Evolutionary conservation across 2,888 invertebrate genomes (phyloP), one percentile per base, ranked within the genome.

Genomic region (Eurois occulta): DNA sequence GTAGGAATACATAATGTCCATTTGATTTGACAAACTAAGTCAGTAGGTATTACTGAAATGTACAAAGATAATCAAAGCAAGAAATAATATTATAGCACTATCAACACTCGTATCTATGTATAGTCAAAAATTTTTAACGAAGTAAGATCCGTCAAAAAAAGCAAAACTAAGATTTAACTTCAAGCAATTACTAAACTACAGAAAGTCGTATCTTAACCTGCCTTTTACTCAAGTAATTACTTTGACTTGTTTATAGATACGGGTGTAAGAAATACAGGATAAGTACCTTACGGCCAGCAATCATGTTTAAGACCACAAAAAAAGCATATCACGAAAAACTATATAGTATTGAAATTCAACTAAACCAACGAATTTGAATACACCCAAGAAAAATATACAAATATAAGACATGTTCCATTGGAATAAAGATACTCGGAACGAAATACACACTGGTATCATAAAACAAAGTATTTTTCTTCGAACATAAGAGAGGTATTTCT

Each of bases 401-500:
- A 43, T 11, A 71, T 41, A 62, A 68, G 35, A 81, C 81, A 58
- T 68, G 43, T 43, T 70, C 24, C 46, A 43, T 69, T 62, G 46
- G 66, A 70, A 84, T 67, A 70, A 76, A 70, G 55, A 70, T 72
- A 81, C 67, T 69, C 38, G 60, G 70, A 72, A 65, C 60, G 55
- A 76, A 81, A 85, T 64, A 85, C 48, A 78, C n/a, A 58, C 78
- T 62, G 41, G 68, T 86, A 75, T 78, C 74, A 73, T 81, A 79
- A 78, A 81, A 87, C 83, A 77, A 78, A 77, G 77, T 79, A 68
- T 74, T 78, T 84, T 86, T 71, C 75, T 78, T 43, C 62, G 55
- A 78, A 86, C 75, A 83, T 79, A 72, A 78, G 83, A 60, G 62
- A 75, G 75, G 75, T 86, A 86, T 83, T 84, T 84, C 79, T 86